Percentiles rank a stretch among this genome's conserved stretches.
Evolutionary conservation across 2,888 invertebrate species (phyloP).

Genomic region (Hoplodrina blanda): DNA sequence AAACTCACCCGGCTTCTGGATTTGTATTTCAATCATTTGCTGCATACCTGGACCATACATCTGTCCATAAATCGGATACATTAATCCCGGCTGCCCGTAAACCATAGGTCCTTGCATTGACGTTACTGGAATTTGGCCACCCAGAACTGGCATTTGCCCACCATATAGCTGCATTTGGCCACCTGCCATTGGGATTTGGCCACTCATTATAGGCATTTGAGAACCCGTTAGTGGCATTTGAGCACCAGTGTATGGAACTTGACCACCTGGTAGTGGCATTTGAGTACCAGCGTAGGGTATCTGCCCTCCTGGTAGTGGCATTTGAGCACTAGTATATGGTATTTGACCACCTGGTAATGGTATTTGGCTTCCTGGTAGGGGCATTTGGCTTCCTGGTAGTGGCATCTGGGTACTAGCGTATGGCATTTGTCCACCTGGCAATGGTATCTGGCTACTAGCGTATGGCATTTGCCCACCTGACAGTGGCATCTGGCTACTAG

Average conservation of each 20-base stretch:
- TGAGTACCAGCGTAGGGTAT: neutral
- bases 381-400: slow-evolving; percentile 12
- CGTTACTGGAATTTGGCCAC: slow-evolving; percentile 21
- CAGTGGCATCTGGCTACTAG: slow-evolving; percentile 10
- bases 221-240: neutral
- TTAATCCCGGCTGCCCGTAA: slow-evolving; percentile 38
- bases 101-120: slow-evolving; percentile 37
- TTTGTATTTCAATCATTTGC: slow-evolving; percentile 60
- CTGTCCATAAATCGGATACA: slow-evolving; percentile 50
- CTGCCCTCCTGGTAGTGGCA: neutral
- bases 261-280: neutral
- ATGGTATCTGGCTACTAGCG: neutral
- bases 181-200: neutral
- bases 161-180: slow-evolving; percentile 3
- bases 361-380: slow-evolving; percentile 4
- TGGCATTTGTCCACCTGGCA: slow-evolving; percentile 21
- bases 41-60: slow-evolving; percentile 47
- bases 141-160: slow-evolving; percentile 4
- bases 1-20: slow-evolving; percentile 48
- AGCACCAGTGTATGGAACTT: neutral
- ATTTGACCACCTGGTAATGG: neutral
- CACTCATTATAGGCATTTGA: neutral
- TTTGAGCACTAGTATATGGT: slow-evolving; percentile 8
- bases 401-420: slow-evolving; percentile 10
- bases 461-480: slow-evolving; percentile 23